Evolutionary conservation across 2,888 invertebrate genomes (phyloP).

Genomic region (Eilema depressum): DNA sequence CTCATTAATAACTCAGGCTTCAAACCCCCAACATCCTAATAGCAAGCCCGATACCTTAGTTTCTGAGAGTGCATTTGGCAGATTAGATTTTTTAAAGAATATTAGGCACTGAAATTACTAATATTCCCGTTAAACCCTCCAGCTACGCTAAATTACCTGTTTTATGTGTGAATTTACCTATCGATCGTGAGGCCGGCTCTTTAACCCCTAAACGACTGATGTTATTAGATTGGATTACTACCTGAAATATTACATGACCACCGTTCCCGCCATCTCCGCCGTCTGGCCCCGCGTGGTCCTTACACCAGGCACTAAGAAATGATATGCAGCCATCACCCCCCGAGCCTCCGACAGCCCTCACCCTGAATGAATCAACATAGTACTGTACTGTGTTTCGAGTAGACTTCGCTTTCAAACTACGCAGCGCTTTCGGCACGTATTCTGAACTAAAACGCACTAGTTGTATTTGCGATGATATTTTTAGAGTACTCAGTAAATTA

Average conservation of each 20-base stretch:
- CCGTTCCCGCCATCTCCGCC: conserved; percentile 99
- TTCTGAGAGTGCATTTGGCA: no score
- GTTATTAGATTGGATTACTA: conserved; percentile 42
- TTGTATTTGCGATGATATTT: conserved; percentile 37
- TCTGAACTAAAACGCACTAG: conserved; percentile 60
- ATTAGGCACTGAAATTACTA: no score
- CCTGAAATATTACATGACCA: conserved; percentile 95
- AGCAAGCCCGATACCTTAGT: no score
- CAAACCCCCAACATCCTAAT: no score
- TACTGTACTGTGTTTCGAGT: conserved; percentile 78
- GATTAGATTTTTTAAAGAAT: no score
- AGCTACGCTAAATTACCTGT: no score
- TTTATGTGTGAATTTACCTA: no score
- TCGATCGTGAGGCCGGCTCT: no score
- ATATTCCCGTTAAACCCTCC: no score
- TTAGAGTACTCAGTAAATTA: conserved; percentile 53
- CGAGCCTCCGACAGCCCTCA: conserved; percentile 92
- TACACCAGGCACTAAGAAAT: conserved; percentile 93
- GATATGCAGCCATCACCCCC: conserved; percentile 98
- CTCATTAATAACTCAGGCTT: no score
- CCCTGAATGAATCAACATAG: conserved; percentile 91
- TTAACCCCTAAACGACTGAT: no score
- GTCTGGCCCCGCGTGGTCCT: conserved; percentile 97
- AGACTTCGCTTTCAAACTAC: conserved; percentile 78
- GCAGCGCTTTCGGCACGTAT: conserved; percentile 69